Evolutionary conservation across 2,797 vertebrate species (phyloP), one percentile per base, ranked within the genome.

Genomic region (Premnoplex brunnescens): DNA sequence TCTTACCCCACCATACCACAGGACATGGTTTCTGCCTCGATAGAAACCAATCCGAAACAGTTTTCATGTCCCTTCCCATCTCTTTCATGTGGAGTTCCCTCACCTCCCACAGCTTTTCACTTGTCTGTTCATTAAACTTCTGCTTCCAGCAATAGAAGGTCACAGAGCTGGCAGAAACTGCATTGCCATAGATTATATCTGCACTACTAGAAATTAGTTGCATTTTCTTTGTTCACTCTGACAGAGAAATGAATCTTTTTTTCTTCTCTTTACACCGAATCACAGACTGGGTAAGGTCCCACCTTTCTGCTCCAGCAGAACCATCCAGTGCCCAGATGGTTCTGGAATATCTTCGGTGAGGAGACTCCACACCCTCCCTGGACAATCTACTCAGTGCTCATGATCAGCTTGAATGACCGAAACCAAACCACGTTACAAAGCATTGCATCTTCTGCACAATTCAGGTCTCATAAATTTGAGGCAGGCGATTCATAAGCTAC

Each of bases 361-460:
- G 75, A 56, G 27, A 44, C 59, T 30, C n/a, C 37, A 14, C 37
- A 51, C 1, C 32, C 37, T 54, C 43, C 28, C 43, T 27, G 58
- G 43, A 1, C 43, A 51, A 27, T 34, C 41, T 71, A 36, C 10
- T 71, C 66, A 63, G 34, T 0, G 34, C 51, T 85, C 46, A 48
- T 6, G 26, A 91, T 83, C 72, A 76, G 79, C 46, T 83, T 6
- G 2, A 88, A 88, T 51, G 85, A 59, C 32, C 81, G 92, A 80
- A 95, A 95, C 39, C 39, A 93, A 93, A 91, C 43, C 62, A 63
- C 1, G 5, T 89, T 89, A 69, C 58, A 92, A 93, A 86, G 66
- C 34, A 34, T 92, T 92, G 93, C 19, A 85, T 78, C 76, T 85
- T 68, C 81, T 80, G 36, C 49, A 77, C 83, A 84, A 66, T 69